These are phyloP conservation scores for Aporophyla lueneburgensis DNA, from an alignment of 2,888 invertebrate genomes.

Conservation along the genomic window DNA sequence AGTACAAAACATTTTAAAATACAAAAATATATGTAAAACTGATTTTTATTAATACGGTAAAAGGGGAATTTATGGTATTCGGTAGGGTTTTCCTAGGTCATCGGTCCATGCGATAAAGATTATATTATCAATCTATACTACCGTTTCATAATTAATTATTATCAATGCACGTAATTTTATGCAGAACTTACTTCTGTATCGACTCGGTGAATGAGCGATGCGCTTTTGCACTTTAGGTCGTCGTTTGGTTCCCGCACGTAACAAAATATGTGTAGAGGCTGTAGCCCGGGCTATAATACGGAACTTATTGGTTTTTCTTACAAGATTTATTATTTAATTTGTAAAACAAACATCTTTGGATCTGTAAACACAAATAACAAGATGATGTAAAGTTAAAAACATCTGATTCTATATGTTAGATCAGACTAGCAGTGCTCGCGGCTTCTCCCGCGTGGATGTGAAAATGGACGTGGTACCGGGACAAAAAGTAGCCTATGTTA, in stretches of 20 bases:
- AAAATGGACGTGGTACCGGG: too few relatives aligned
- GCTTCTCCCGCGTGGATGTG: too few relatives aligned
- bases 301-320: too few relatives aligned
- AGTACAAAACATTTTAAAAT: too few relatives aligned
- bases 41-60: not conserved
- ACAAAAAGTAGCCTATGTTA: too few relatives aligned
- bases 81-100: conserved; percentile 9
- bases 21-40: too few relatives aligned
- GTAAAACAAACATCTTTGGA: not conserved
- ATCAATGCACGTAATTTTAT: not conserved
- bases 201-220: not conserved
- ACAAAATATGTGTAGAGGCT: not conserved
- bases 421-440: too few relatives aligned
- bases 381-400: not conserved
- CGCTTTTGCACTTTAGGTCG: too few relatives aligned
- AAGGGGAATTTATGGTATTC: not conserved
- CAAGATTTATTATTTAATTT: too few relatives aligned
- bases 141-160: not conserved
- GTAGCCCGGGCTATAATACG: too few relatives aligned
- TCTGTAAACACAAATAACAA: not conserved
- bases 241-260: not conserved
- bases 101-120: not conserved
- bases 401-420: too few relatives aligned
- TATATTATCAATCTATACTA: not conserved
- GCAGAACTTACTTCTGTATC: not conserved